A percentile compares a stretch with the other conserved stretches of the same genome.
phyloP scores from a whole-genome alignment of 2,113 vertebrate genomes.

The Geococcyx californianus region DNA sequence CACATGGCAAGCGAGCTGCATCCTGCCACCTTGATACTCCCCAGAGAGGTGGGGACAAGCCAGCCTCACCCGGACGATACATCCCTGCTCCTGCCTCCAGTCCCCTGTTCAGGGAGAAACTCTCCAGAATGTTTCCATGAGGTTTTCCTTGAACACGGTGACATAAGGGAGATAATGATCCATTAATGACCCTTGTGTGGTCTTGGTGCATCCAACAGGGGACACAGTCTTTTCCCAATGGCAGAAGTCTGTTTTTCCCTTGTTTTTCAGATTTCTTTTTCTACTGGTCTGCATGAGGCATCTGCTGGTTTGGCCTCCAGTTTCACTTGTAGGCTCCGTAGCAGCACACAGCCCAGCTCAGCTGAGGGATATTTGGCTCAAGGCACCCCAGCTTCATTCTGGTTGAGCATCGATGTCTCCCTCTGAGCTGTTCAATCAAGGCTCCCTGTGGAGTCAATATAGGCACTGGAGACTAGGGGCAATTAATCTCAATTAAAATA shows the following conservation, averaged over 20 bases:
- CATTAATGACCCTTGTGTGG: accelerated
- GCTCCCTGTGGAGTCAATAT: not conserved
- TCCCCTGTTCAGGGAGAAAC: not conserved
- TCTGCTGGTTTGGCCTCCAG: not conserved
- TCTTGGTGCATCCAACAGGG: not conserved
- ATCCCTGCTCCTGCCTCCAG: not conserved
- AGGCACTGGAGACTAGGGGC: not conserved
- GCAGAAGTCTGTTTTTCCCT: not conserved
- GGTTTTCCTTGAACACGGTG: not conserved
- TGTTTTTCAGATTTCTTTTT: not conserved
- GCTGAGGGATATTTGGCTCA: not conserved
- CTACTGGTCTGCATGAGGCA: not conserved
- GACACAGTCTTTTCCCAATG: not conserved
- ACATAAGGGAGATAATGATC: not conserved
- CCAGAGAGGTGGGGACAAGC: not conserved
- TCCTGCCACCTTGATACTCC: not conserved
- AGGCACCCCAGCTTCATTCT: not conserved
- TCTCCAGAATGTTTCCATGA: not conserved
- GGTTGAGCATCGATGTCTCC: not conserved
- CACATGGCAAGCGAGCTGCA: not conserved
- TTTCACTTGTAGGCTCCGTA: not conserved
- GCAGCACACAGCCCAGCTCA: not conserved
- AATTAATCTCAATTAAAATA: conserved; percentile 11
- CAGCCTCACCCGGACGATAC: accelerated
- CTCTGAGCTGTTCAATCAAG: not conserved